Conservation (phyloP, 2,888 invertebrate species). For the Sarcophaga rosellei region DNA sequence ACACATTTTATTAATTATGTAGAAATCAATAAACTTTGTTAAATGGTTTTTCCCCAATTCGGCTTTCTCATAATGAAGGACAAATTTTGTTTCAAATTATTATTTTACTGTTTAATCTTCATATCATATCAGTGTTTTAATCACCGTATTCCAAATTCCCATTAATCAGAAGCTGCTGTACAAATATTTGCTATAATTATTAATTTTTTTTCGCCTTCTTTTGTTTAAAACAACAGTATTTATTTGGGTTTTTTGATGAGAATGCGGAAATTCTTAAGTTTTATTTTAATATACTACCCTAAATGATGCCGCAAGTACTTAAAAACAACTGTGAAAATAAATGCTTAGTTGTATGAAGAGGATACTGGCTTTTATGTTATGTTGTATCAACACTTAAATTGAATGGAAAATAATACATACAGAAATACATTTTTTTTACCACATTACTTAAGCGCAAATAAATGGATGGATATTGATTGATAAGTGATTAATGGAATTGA, state of each 20-base stretch:
- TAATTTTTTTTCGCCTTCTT: constrained; percentile 34
- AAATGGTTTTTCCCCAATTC: constrained; percentile 18
- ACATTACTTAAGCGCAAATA: too few relatives aligned
- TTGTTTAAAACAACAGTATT: constrained; percentile 14
- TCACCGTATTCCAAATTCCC: not conserved
- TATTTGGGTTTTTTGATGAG: constrained; percentile 50
- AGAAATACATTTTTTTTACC: too few relatives aligned
- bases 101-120: not conserved
- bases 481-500: too few relatives aligned
- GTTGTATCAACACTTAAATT: not conserved
- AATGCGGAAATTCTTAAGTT: constrained; percentile 56
- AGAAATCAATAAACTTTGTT: constrained; percentile 50
- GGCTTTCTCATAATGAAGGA: constrained; percentile 37
- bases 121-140: not conserved
- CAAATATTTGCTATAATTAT: constrained; percentile 49
- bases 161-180: constrained; percentile 20
- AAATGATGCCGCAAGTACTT: constrained; percentile 21
- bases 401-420: too few relatives aligned
- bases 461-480: too few relatives aligned
- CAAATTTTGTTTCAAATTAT: not conserved
- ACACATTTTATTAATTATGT: not conserved
- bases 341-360: constrained; percentile 1
- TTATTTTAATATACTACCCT: constrained; percentile 15
- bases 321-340: constrained; percentile 51
- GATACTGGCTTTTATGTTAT: not conserved